Base-by-base conservation (phyloP, 2,797 vertebrate genomes). In the Odontamblyopus rebecca region DNA sequence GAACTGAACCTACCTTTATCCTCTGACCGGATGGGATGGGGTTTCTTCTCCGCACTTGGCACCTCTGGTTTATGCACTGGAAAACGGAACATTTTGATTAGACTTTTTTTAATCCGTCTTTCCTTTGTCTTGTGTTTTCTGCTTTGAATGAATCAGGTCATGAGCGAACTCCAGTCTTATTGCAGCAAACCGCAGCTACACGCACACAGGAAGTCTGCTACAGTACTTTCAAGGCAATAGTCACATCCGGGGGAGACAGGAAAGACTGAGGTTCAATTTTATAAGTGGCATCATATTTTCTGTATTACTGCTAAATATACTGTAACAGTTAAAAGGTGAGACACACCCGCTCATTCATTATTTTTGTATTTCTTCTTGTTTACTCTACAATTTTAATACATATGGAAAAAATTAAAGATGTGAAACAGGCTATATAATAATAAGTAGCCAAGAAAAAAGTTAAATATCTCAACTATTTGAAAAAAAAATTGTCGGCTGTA, bases 51-150 rank as follows among this genome's bases (percentile, higher is more conserved):
- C 54, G 82, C 79, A 71, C 83, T 56, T 38, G 93, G 87, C 72
- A 95, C 79, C n/a, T 98, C 98, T 19, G 96, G 94, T 85, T 95
- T 98, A 73, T 84, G 88, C 86, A 86, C 97, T 98, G 83, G 70
- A 84, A 91, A 92, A 82, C 57, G 69, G 85, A 93, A 89, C 92
- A 93, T 92, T 72, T 61, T 82, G 7, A 51, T 18, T 50, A 8
- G 1, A 30, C 26, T 51, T 18, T 66, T 7, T 38, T 19, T 1
- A 2, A 29, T 30, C 18, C 1, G 44, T 48, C 64, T 66, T 18
- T 3, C 23, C 19, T 26, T 12, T 41, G 12, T 64, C 26, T 7
- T 7, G 7, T 8, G n/a, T 18, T 23, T 27, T 50, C 26, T 51
- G 44, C 64, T 50, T 4, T 50, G 41, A 65, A 48, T 16, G 48